Evolutionary conservation across 2,113 vertebrate genomes (phyloP).

Genomic region (Lamprologus lemairii): DNA sequence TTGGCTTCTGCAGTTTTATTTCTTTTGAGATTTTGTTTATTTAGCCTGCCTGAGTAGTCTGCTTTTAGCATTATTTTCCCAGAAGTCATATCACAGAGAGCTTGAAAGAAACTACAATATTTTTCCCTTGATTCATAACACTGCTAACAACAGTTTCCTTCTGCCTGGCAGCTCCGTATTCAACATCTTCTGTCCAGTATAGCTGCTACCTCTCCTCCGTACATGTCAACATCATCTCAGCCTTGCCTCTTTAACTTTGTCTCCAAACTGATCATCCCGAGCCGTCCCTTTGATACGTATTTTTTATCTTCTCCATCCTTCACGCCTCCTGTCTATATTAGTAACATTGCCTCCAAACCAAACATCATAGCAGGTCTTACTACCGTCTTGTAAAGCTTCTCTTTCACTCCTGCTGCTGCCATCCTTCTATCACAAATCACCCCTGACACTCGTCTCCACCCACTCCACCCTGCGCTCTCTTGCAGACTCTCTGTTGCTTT

Average conservation of each 20-base stretch:
- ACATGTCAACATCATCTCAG: background rate
- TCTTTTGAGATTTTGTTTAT: background rate
- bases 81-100: background rate
- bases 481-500: background rate
- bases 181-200: background rate
- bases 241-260: background rate
- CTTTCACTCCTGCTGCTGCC: background rate
- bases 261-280: background rate
- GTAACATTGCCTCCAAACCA: background rate
- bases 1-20: background rate
- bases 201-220: fast-evolving
- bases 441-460: background rate
- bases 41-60: background rate
- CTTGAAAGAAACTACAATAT: background rate
- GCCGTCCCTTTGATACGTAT: background rate
- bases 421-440: background rate
- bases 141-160: background rate
- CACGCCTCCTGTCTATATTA: background rate
- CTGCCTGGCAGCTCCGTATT: background rate
- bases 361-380: background rate
- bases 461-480: background rate
- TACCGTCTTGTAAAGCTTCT: background rate
- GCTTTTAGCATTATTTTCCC: background rate
- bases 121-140: background rate
- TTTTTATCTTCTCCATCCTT: background rate